Evolutionary conservation across 2,888 invertebrate genomes (phyloP), one percentile per base, ranked within the genome.

Genomic region (Drosophila prolongata): DNA sequence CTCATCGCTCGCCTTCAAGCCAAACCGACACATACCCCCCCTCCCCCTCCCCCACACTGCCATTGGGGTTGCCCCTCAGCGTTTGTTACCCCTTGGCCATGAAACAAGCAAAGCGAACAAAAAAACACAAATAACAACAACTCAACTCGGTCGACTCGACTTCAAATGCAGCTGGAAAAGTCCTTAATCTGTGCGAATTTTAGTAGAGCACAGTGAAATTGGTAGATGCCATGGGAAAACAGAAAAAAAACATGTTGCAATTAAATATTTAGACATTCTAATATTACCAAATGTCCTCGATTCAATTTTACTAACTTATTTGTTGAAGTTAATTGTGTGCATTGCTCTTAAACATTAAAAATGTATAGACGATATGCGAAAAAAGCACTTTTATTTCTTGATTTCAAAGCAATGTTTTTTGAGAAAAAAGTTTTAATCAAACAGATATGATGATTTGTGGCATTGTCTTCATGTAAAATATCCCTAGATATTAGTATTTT

Each of bases 151-250:
- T 50, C 70, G 54, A 68, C 65, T 73, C 60, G 65, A 76, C 72
- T 86, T 67, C 44, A 80, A 52, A 38, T 67, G 60, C 43, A 52
- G 50, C 54, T 52, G 52, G 54, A 47, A 69, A 79, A 52, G 69
- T 87, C 76, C 78, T 69, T 86, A 83, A 83, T 83, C 83, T 82
- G 61, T 71, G 62, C 40, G 67, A 88, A 74, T 61, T 74, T 65
- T 58, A 72, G 50, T 56, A 75, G 34, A 37, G 24, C 62, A 68
- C 38, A 50, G 16, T 60, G 40, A 46, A 70, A 72, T 52, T 35
- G 3, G 38, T 53, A 27, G 6, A n/a, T 19, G 40, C 47, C 14
- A 19, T 8, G 19, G 24, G 9, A 3, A 49, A 27, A 37, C 62
- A 1, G 10, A 10, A n/a, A 57, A 42, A 16, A 47, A 35, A 30